Evolutionary conservation across 2,113 vertebrate genomes (phyloP).

Genomic region (Galeopterus variegatus): DNA sequence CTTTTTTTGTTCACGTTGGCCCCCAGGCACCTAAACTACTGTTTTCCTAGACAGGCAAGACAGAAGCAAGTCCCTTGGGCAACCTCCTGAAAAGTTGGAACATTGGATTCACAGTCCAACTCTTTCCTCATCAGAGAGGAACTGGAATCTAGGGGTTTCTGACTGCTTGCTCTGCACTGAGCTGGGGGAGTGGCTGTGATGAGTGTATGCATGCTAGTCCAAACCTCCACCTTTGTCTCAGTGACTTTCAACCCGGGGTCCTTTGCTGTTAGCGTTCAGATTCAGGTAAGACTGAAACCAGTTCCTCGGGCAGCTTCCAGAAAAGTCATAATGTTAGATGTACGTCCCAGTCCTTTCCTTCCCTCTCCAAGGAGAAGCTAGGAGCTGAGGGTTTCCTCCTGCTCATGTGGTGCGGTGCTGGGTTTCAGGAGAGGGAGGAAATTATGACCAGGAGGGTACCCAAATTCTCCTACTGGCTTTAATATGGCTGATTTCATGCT

Average conservation of each 20-base stretch:
- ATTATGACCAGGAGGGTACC: neutral
- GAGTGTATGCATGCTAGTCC: neutral
- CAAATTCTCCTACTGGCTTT: neutral
- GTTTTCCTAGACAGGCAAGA: too few species aligned
- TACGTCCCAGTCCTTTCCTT: neutral
- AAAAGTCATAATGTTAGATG: neutral
- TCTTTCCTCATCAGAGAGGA: neutral
- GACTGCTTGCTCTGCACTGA: neutral
- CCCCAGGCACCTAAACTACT: neutral
- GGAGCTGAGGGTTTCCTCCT: neutral
- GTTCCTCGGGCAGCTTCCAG: neutral
- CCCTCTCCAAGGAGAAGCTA: neutral
- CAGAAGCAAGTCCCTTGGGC: neutral
- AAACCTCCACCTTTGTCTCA: neutral
- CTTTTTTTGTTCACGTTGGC: neutral
- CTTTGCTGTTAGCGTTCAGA: neutral
- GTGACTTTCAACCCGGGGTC: neutral
- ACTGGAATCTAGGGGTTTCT: neutral
- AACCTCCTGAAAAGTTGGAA: neutral
- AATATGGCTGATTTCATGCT: neutral
- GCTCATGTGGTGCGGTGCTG: neutral
- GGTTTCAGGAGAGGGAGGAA: neutral
- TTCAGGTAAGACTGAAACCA: neutral
- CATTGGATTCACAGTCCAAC: neutral
- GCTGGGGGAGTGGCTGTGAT: too few species aligned